phyloP scores from a whole-genome alignment of 2,113 vertebrate genomes.

The Anser cygnoides region DNA sequence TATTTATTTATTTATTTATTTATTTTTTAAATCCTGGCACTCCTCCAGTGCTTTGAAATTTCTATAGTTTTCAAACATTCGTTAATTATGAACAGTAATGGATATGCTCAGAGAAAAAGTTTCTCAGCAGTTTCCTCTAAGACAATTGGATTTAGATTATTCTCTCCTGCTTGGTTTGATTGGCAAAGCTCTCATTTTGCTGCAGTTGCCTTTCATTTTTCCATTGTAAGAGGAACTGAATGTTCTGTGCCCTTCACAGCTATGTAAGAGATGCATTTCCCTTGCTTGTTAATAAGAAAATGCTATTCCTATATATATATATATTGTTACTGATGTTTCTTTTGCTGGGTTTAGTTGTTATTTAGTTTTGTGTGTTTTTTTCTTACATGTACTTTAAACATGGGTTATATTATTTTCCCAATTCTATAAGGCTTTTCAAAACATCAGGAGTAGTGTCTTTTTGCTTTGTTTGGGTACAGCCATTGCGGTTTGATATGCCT shows the following conservation, averaged over 20 bases:
- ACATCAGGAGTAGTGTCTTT: background rate
- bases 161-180: background rate
- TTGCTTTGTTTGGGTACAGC: background rate
- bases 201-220: background rate
- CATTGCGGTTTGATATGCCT: background rate
- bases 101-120: background rate
- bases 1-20: too few species aligned
- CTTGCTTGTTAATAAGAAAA: background rate
- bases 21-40: background rate
- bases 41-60: conserved; percentile 3
- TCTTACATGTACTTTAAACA: background rate
- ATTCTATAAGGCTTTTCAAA: background rate
- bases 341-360: background rate
- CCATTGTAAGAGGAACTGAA: background rate
- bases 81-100: conserved; percentile 38
- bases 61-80: background rate
- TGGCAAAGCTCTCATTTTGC: conserved; percentile 3
- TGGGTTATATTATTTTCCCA: background rate
- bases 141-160: background rate
- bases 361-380: background rate
- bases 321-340: background rate
- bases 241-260: background rate
- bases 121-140: background rate
- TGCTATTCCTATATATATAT: background rate
- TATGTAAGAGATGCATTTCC: background rate